Base-by-base conservation (phyloP, 2,888 invertebrate species). In the Phaedon cochleariae region DNA sequence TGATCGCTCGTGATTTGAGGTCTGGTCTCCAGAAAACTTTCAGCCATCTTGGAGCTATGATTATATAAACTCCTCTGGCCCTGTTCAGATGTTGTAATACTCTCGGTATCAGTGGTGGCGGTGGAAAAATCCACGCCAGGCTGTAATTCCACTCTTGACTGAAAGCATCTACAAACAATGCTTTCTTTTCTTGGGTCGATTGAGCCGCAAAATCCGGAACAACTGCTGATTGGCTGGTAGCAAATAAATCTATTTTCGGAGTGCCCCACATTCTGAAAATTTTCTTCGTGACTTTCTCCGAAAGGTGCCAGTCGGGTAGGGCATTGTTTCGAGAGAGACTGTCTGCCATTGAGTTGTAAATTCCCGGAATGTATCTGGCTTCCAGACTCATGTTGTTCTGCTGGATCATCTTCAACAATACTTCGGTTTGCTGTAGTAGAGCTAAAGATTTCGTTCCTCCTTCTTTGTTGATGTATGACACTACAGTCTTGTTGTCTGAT, bases 11-110 rank as follows among this genome's bases (percentile, higher is more conserved):
- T n/a, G n/a, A n/a, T n/a, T n/a, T n/a, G 6, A 80, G 65, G 37
- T 80, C 79, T 12, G 76, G 59, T 70, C 73, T 37, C 77, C 79
- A 80, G 62, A 76, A 79, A 3, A 73, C 74, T 45, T 37, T 68
- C 20, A 67, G 57, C 64, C 74, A 69, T 41, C 74, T 73, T n/a
- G 69, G 69, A 0, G 71, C 74, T 37, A 78, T 63, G 20, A 78
- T 26, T 5, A 78, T 67, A 59, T 72, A 77, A 5, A 29, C 54
- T 7, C 77, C 74, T 48, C 26, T 54, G 4, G 74, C 69, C 4
- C 34, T 51, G 59, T 76, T 72, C 6, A 77, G 68, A 45, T 78
- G 76, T 0, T 54, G 26, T 1, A 46, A 9, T 45, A 78, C 71
- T 22, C 65, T 41, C 2, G 77, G 76, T 2, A 76, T 72, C 34